phyloP scores from a whole-genome alignment of 1,140 invertebrate species.

The Brachionus angularis region DNA sequence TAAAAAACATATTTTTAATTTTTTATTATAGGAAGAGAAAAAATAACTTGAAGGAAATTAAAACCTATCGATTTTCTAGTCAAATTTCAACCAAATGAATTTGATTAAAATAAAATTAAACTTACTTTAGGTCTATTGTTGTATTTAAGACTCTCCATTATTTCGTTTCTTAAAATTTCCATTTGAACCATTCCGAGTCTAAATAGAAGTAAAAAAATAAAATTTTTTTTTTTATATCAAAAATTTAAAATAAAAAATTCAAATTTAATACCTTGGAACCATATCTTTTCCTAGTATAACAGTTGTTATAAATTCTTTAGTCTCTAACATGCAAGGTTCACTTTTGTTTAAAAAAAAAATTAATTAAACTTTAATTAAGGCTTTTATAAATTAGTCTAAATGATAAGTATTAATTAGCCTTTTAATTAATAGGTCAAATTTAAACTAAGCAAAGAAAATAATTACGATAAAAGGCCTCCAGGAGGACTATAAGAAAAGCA shows the following conservation, averaged over 20 bases:
- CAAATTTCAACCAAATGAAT: too few relatives aligned
- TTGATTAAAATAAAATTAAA: background rate
- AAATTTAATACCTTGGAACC: background rate
- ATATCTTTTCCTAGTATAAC: background rate
- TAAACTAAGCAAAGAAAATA: background rate
- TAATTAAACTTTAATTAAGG: too few relatives aligned
- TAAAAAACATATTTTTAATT: too few relatives aligned
- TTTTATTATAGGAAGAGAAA: too few relatives aligned
- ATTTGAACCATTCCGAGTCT: background rate
- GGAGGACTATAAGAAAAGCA: constrained; percentile 82
- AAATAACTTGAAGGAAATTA: too few relatives aligned
- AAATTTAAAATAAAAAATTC: too few relatives aligned
- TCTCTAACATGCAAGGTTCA: background rate
- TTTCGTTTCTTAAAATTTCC: background rate
- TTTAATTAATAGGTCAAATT: background rate
- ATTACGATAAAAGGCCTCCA: constrained; percentile 62
- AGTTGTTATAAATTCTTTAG: background rate
- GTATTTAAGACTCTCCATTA: background rate
- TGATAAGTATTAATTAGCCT: too few relatives aligned
- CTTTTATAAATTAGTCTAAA: too few relatives aligned
- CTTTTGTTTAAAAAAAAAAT: background rate
- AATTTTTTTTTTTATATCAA: too few relatives aligned
- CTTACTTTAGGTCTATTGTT: background rate
- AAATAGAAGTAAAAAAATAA: too few relatives aligned
- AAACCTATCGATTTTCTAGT: too few relatives aligned